phyloP scores from a whole-genome alignment of 2,888 invertebrate species.

The Pollenia griseotomentosa region DNA sequence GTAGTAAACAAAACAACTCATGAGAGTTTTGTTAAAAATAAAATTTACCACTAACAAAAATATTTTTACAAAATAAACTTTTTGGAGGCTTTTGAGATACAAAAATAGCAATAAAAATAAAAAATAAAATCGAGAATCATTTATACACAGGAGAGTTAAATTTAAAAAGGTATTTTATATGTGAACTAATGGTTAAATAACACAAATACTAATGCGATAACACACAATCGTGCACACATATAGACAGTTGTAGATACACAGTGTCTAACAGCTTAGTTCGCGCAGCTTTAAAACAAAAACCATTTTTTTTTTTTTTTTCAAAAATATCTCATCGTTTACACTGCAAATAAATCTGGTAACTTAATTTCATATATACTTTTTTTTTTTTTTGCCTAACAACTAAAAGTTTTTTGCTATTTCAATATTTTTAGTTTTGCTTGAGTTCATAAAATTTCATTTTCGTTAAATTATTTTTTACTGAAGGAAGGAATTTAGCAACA shows the following conservation, averaged over 20 bases:
- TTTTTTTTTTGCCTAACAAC: too few relatives aligned
- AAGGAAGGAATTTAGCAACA: too few relatives aligned
- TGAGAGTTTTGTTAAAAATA: constrained; percentile 11
- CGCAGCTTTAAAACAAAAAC: too few relatives aligned
- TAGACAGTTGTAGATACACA: background rate
- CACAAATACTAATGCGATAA: background rate
- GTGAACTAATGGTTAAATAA: background rate
- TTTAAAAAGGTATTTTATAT: background rate
- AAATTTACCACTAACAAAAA: background rate
- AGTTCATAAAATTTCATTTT: too few relatives aligned
- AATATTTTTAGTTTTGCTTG: too few relatives aligned
- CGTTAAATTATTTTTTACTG: too few relatives aligned
- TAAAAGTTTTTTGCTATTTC: too few relatives aligned
- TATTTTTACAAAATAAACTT: constrained; percentile 18
- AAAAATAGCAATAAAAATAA: background rate
- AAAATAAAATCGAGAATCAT: background rate
- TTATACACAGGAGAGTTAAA: background rate
- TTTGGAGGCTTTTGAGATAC: background rate
- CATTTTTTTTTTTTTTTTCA: too few relatives aligned
- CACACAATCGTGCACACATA: background rate
- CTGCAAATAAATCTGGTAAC: too few relatives aligned
- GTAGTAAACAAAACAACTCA: constrained; percentile 9
- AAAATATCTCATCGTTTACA: too few relatives aligned
- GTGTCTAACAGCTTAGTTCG: background rate
- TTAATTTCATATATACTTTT: too few relatives aligned